Base-by-base conservation (phyloP, 2,797 vertebrate genomes). In the Clarias pachynema region DNA sequence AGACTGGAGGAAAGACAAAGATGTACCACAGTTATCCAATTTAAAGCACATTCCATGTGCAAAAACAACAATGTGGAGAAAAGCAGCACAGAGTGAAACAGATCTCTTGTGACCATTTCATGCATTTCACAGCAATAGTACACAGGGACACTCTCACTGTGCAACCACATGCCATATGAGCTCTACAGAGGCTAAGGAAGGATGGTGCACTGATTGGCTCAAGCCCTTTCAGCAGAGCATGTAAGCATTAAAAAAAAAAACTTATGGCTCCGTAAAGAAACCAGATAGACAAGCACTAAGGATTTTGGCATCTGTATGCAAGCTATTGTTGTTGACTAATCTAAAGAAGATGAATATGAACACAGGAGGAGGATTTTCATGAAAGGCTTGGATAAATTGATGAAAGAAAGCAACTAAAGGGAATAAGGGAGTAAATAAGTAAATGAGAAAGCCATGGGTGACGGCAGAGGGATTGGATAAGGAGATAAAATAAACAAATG, bases 11-110 rank as follows among this genome's bases (percentile, higher is more conserved):
- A 83, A 75, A 65, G 37, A 53, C 77, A 60, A 53, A 60, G 56
- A 56, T 80, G 79, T 56, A 62, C 53, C 56, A 74, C 66, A 57
- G n/a, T 56, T 87, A 70, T 68, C 40, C 78, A 79, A 87, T 87
- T 88, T 85, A 86, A 85, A 85, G 80, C 88, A 86, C 83, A 80
- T 89, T 86, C 83, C 79, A 84, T 87, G 86, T 86, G 63, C 60
- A 86, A 74, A 78, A 81, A 79, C 53, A 79, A 75, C 81, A 82
- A 68, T 53, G 60, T 69, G 16, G 44, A 31, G 26, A 56, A 66
- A 56, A 44, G 40, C 24, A 31, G 73, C 49, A 37, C 56, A 26
- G 31, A 81, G 59, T 31, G 8, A 26, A 83, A 2, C 10, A 53
- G 34, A 66, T 24, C 56, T 63, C 72, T 66, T 81, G 56, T 59